Evolutionary conservation across 2,797 vertebrate species (phyloP), one percentile per base, ranked within the genome.

Genomic region (Squalus acanthias): DNA sequence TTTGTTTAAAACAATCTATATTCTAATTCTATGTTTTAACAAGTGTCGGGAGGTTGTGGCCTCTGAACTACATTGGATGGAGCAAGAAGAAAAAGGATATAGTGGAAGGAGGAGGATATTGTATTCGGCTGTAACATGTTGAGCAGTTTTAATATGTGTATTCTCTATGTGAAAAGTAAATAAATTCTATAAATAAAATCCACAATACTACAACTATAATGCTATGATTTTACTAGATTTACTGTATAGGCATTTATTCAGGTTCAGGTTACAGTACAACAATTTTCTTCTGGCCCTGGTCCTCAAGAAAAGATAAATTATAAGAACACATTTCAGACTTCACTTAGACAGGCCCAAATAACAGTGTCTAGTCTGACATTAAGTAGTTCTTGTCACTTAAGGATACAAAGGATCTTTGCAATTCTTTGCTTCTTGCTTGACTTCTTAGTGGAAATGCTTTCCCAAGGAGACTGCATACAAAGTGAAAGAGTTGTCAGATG

Each of bases 401-500:
- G 70, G 50, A 60, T 39, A 95, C 94, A 95, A 95, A 57, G 94
- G 46, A 76, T n/a, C 46, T 95, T 76, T 57, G 69, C 94, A 57
- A 76, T 95, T 20, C 70, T 60, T 57, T 60, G 12, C 57, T 65
- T 65, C 60, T 92, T 92, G 89, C 57, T 60, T 60, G 94, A 53
- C 69, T 95, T 95, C 70, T 60, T 53, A 57, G 26, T 57, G 29
- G 70, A 95, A 72, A 95, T 95, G 70, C 91, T 74, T 95, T 60
- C 57, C 50, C 70, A 76, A 95, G 94, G 70, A 95, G 70, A 76
- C 94, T 29, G 13, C 29, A 33, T 20, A 95, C 94, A 95, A 72
- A 95, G 94, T 57, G 46, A 95, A 95, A 95, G 70, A 74, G 69
- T 57, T 74, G 94, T 95, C 94, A 74, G 94, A 76, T 60, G 94